Evolutionary conservation across 2,797 vertebrate genomes (phyloP), one percentile per base, ranked within the genome.

Genomic region (Selene dorsalis): DNA sequence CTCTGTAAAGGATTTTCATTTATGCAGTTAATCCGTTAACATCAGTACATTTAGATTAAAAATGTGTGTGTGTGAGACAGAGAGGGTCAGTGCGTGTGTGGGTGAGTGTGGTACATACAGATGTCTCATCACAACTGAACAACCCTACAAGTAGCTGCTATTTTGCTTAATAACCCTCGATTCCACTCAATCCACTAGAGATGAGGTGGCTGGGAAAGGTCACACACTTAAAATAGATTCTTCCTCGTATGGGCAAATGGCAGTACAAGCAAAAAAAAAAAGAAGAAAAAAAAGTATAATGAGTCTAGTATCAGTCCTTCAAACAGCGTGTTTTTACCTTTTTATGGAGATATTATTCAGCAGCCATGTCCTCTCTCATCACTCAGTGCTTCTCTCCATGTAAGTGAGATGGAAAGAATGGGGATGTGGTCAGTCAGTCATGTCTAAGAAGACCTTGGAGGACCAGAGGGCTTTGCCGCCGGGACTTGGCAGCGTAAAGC

Each of bases 401-500:
- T 84, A 86, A 92, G 90, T 90, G 86, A 89, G 92, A 93, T 83
- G 88, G 90, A 91, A 88, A 86, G 84, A 87, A 84, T 75, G 84
- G 80, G 86, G 86, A 92, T 88, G 83, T 91, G 91, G 87, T 89
- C 91, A 90, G 89, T 92, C 91, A 93, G 86, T 93, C 92, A 92
- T 93, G 90, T 92, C 93, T 92, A 93, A 93, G 93, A 91, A 92
- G 92, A 91, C 92, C 90, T 93, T 89, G 89, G 92, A 93, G 89
- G 86, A 90, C 80, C 86, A 75, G 70, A 75, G 79, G 74, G 87
- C 82, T 84, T 77, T 60, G 71, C 84, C 45, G 47, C 81, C 0
- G 59, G 82, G 88, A 89, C 79, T 77, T 86, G 82, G 88, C 87
- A 75, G 88, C 67, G 73, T 32, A 58, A 65, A 81, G 77, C 85